Conservation (phyloP, 1,140 invertebrate genomes). For the roundworm (Caenorhabditis elegans) region WBcel235 BX284602.5:6023501-6024000, state of each 20-base stretch:
- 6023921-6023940: neutral
- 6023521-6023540: neutral
- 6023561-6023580: neutral
- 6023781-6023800: conserved; percentile 43
- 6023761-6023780: conserved; percentile 7
- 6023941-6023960: neutral
- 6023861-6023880: neutral
- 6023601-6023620: conserved; percentile 18
- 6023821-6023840: neutral
- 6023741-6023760: conserved; percentile 41
- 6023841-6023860: neutral
- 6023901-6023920: neutral
- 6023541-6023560: neutral
- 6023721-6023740: conserved; percentile 25
- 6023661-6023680: too few relatives aligned
- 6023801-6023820: conserved; percentile 13
- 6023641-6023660: too few relatives aligned
- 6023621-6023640: too few relatives aligned
- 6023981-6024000: conserved; percentile 32
- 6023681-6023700: conserved; percentile 43
- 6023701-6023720: conserved; percentile 23
- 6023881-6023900: conserved; percentile 23
- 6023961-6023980: conserved; percentile 15
- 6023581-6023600: conserved; percentile 13
- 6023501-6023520: neutral